Evolutionary conservation across 2,113 vertebrate genomes (phyloP).

Genomic region (Sarotherodon lohbergeri): DNA sequence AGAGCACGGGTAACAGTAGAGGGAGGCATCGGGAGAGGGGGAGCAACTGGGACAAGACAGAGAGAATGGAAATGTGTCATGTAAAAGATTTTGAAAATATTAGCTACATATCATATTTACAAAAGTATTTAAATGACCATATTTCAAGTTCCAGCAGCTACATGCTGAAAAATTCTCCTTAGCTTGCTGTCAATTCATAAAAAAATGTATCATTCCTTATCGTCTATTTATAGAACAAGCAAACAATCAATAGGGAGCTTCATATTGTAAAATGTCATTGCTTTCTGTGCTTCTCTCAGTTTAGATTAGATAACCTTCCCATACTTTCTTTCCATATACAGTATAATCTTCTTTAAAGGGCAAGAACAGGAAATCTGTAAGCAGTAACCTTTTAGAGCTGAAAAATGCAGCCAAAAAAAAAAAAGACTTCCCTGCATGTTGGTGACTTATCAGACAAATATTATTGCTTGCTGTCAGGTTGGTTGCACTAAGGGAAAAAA

Average conservation of each 20-base stretch:
- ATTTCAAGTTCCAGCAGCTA: neutral
- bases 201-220: neutral
- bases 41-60: conserved; percentile 67
- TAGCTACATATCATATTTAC: neutral
- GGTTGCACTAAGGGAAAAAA: neutral
- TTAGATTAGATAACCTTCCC: neutral
- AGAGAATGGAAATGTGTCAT: neutral
- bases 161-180: neutral
- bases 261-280: neutral
- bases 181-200: neutral
- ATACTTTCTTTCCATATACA: neutral
- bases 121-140: neutral
- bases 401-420: neutral
- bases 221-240: neutral
- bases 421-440: neutral
- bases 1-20: conserved; percentile 94
- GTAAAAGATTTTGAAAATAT: neutral
- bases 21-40: conserved; percentile 83
- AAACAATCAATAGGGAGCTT: neutral
- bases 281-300: neutral
- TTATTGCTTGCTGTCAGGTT: neutral
- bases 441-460: neutral
- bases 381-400: neutral
- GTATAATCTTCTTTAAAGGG: neutral
- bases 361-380: neutral